Evolutionary conservation across 2,797 vertebrate genomes (phyloP).

Genomic region (Linurgus olivaceus): DNA sequence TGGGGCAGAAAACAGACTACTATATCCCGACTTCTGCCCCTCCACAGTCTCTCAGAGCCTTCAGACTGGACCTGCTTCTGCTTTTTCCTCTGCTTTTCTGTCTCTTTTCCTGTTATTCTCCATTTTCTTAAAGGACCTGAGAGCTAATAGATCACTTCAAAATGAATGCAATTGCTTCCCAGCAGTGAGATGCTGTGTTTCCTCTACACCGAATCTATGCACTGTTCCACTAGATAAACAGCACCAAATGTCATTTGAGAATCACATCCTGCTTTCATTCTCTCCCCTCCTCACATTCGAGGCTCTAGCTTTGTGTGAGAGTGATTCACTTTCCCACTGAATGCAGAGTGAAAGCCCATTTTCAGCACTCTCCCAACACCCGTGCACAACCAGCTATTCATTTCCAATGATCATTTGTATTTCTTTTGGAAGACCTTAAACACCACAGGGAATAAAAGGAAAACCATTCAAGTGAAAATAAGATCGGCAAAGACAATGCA

Average conservation of each 20-base stretch:
- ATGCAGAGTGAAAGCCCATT: slow-evolving; percentile 55
- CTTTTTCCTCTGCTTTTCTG: not conserved
- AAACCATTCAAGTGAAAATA: slow-evolving; percentile 60
- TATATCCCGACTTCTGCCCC: not conserved
- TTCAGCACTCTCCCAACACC: slow-evolving; percentile 59
- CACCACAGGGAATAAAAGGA: slow-evolving; percentile 19
- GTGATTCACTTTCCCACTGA: slow-evolving; percentile 60
- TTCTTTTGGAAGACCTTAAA: slow-evolving; percentile 65
- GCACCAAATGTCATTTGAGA: slow-evolving; percentile 57
- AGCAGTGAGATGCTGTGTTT: slow-evolving; percentile 28
- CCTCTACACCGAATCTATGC: not conserved
- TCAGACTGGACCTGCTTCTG: not conserved
- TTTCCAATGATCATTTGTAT: slow-evolving; percentile 67
- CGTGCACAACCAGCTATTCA: slow-evolving; percentile 59
- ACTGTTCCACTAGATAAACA: slow-evolving; percentile 58
- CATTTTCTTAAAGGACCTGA: slow-evolving; percentile 11
- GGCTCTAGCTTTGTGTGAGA: slow-evolving; percentile 49
- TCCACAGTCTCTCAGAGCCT: not conserved
- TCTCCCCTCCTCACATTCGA: not conserved
- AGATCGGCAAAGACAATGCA: slow-evolving; percentile 13
- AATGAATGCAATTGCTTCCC: slow-evolving; percentile 23
- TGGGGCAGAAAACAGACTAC: not conserved
- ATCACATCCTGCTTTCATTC: slow-evolving; percentile 69
- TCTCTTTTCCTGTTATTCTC: slow-evolving; percentile 8
- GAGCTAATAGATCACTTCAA: slow-evolving; percentile 54